These are phyloP conservation scores for Oikopleura albicans DNA, from an alignment of 23 tunicate species.

Conservation along the genomic window DNA sequence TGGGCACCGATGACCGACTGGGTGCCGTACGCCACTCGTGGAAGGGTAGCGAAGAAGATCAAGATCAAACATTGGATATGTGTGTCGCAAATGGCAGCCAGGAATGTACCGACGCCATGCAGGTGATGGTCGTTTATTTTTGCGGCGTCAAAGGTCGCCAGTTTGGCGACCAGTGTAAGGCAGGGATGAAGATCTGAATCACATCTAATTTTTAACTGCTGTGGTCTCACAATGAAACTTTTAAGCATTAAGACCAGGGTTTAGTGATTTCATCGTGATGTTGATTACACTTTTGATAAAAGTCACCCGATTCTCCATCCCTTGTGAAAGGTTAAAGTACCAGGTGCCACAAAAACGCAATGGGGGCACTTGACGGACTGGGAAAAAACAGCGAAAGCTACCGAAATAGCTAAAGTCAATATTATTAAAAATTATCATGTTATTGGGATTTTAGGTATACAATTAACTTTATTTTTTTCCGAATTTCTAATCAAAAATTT, in stretches of 20 bases:
- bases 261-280: no score
- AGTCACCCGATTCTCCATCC: no score
- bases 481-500: not conserved
- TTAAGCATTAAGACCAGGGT: no score
- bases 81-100: not conserved
- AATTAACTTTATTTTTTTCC: not conserved
- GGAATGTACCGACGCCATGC: not conserved
- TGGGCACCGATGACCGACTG: not conserved
- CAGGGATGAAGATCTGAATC: no score
- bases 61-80: not conserved
- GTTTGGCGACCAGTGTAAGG: not conserved
- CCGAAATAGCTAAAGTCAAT: not conserved
- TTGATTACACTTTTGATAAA: no score
- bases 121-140: not conserved
- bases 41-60: conserved; percentile 3
- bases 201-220: no score
- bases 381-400: not conserved
- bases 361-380: conserved; percentile 5
- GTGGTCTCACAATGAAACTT: no score
- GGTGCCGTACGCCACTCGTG: not conserved
- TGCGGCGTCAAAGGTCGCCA: not conserved
- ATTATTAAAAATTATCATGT: not conserved
- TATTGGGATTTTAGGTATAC: conserved; percentile 6
- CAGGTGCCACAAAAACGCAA: not conserved
- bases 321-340: not conserved